Evolutionary conservation across 2,797 vertebrate genomes (phyloP).

Genomic region (Ibycter americanus): DNA sequence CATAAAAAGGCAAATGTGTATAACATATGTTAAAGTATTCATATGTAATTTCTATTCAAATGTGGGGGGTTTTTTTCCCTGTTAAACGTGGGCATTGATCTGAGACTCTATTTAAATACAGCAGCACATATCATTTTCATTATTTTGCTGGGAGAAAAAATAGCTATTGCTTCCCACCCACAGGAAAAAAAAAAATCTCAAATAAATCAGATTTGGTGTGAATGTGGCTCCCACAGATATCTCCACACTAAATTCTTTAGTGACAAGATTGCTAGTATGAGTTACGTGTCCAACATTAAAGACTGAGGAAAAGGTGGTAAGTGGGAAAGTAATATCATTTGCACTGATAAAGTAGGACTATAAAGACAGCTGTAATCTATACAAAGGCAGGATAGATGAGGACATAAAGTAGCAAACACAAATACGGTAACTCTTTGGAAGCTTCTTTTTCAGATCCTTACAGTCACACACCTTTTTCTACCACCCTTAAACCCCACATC

Average conservation of each 20-base stretch:
- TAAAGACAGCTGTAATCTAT: not conserved
- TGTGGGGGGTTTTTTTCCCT: not conserved
- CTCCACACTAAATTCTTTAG: not conserved
- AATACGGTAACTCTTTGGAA: not conserved
- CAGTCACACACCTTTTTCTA: not conserved
- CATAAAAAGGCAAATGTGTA: not conserved
- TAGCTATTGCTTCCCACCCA: not conserved
- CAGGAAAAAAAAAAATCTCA: not conserved
- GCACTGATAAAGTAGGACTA: not conserved
- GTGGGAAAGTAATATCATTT: not conserved
- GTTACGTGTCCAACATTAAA: not conserved
- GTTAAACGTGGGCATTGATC: not conserved
- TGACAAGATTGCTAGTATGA: not conserved
- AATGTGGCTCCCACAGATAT: not conserved
- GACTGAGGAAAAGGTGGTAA: not conserved
- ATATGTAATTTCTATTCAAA: conserved; percentile 10
- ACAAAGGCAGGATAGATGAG: not conserved
- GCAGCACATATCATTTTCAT: not conserved
- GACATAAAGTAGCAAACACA: not conserved
- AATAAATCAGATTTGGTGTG: not conserved
- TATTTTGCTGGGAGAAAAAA: conserved; percentile 2
- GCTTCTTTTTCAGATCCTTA: not conserved
- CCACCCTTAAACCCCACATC: fast-evolving
- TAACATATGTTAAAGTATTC: not conserved
- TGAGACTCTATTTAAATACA: not conserved